A percentile compares a stretch with the other conserved stretches of the same genome.
Conservation (phyloP, 2,797 vertebrate genomes). For the Enteromius unitaeniatus region DNA sequence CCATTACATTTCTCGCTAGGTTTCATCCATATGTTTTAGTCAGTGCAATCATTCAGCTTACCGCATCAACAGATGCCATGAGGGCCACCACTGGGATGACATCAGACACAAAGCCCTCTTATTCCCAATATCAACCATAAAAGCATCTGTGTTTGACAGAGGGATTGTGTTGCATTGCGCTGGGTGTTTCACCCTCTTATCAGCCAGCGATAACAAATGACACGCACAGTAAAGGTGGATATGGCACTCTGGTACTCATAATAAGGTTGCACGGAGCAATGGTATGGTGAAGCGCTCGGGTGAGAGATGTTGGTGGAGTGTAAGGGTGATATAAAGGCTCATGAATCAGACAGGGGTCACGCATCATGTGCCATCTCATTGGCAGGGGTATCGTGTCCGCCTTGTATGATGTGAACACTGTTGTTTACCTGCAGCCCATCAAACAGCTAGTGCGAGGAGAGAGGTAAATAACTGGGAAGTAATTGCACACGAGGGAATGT, state of each 20-base stretch:
- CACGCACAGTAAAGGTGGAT: conserved; percentile 34
- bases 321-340: conserved; percentile 19
- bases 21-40: conserved; percentile 36
- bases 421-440: conserved; percentile 73
- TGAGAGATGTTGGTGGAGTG: conserved; percentile 18
- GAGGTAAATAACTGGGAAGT: conserved; percentile 76
- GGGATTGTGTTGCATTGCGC: conserved; percentile 8
- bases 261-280: conserved; percentile 29
- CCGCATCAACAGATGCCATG: conserved; percentile 10
- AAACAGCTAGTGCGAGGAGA: conserved; percentile 66
- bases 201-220: conserved; percentile 32
- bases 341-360: conserved; percentile 46
- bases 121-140: conserved; percentile 42
- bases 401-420: conserved; percentile 52
- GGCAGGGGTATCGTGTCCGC: conserved; percentile 35
- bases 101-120: conserved; percentile 32
- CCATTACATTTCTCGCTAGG: conserved; percentile 3
- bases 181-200: conserved; percentile 12
- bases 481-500: conserved; percentile 79
- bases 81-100: conserved; percentile 44
- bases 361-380: conserved; percentile 39
- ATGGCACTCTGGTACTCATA: conserved; percentile 26
- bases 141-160: conserved; percentile 31
- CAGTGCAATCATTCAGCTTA: conserved; percentile 12
- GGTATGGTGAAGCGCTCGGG: conserved; percentile 10